Evolutionary conservation across 2,797 vertebrate genomes (phyloP).

Genomic region (Leuciscus waleckii): DNA sequence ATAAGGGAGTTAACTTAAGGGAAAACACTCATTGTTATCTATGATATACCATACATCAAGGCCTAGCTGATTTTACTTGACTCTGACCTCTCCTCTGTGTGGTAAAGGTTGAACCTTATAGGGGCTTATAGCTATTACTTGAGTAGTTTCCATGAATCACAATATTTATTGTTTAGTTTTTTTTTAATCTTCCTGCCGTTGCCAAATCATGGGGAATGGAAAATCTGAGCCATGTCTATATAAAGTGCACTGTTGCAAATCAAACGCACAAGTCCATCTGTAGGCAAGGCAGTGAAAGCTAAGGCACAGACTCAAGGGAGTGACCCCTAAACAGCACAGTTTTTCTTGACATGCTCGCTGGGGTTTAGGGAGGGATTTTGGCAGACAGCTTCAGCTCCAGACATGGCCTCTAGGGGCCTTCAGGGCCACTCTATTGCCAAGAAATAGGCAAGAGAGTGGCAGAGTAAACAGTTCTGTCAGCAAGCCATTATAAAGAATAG

Average conservation of each 20-base stretch:
- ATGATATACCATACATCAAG: not conserved
- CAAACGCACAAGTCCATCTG: slow-evolving; percentile 69
- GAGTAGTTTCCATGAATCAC: not conserved
- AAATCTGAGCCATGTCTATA: slow-evolving; percentile 70
- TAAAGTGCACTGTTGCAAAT: slow-evolving; percentile 68
- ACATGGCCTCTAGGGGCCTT: slow-evolving; percentile 76
- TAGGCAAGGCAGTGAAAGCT: slow-evolving; percentile 63
- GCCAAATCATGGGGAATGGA: slow-evolving; percentile 36
- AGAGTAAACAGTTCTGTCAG: slow-evolving; percentile 82
- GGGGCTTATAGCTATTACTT: not conserved
- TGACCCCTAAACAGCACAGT: slow-evolving; percentile 77
- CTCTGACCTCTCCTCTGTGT: not conserved
- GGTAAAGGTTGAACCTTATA: not conserved
- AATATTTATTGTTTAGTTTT: not conserved
- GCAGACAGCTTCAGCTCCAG: slow-evolving; percentile 82
- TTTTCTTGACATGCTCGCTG: slow-evolving; percentile 82
- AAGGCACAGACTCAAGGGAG: slow-evolving; percentile 70
- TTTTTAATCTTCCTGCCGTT: not conserved
- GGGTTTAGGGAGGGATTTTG: slow-evolving; percentile 68
- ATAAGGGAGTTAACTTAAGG: not conserved
- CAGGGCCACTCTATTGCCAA: slow-evolving; percentile 63
- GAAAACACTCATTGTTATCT: not conserved
- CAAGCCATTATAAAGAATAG: slow-evolving; percentile 71
- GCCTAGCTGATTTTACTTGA: not conserved
- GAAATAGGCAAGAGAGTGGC: slow-evolving; percentile 64